phyloP scores from a whole-genome alignment of 1,140 invertebrate genomes.

The Delia radicum region DNA sequence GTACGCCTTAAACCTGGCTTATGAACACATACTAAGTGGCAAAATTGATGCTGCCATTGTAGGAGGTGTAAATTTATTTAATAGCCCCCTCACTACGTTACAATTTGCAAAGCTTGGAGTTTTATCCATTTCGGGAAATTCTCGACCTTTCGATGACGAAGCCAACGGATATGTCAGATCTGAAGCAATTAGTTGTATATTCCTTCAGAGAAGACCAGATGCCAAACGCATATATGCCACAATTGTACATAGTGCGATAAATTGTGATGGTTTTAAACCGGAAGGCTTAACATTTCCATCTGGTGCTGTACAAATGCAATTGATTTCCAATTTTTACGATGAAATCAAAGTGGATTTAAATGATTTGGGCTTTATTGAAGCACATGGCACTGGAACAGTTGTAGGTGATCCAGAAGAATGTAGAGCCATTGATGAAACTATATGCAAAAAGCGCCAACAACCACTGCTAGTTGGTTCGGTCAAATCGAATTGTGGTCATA shows the following conservation, averaged over 20 bases:
- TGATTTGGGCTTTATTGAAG: conserved; percentile 80
- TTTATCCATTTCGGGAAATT: conserved; percentile 79
- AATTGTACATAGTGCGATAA: conserved; percentile 61
- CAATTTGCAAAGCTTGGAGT: conserved; percentile 85
- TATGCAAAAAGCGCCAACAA: conserved; percentile 67
- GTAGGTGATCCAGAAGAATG: conserved; percentile 88
- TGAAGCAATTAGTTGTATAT: conserved; percentile 74
- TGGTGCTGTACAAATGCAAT: conserved; percentile 73
- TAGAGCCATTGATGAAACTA: conserved; percentile 78
- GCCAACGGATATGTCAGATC: conserved; percentile 76
- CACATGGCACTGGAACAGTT: conserved; percentile 83
- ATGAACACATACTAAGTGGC: conserved; percentile 72
- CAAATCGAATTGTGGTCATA: conserved; percentile 93
- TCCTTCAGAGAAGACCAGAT: conserved; percentile 78
- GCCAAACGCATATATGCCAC: conserved; percentile 77
- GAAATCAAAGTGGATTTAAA: conserved; percentile 76
- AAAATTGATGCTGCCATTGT: conserved; percentile 86
- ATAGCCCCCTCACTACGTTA: conserved; percentile 84
- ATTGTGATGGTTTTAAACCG: conserved; percentile 87
- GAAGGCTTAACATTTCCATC: conserved; percentile 91
- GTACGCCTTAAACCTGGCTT: conserved; percentile 81
- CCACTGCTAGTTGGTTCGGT: conserved; percentile 85
- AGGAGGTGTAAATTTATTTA: conserved; percentile 76
- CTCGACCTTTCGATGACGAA: conserved; percentile 86
- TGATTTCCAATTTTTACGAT: conserved; percentile 84